Conservation (phyloP, 2,797 vertebrate genomes). For the Salarias fasciatus region DNA sequence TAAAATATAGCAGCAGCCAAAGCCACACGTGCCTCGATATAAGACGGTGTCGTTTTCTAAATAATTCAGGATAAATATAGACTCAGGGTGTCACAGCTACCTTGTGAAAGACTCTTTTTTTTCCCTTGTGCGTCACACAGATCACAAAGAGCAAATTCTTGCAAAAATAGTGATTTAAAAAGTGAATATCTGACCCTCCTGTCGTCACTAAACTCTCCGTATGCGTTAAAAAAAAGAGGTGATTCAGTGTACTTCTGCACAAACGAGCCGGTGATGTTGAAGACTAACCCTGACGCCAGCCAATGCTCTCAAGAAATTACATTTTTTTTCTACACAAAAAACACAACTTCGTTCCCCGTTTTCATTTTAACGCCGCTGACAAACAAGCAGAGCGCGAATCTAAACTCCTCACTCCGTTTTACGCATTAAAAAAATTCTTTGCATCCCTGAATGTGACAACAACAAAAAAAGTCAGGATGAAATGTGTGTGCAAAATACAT, state of each 20-base stretch:
- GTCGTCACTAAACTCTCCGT: slow-evolving; percentile 7
- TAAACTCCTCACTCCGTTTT: slow-evolving; percentile 9
- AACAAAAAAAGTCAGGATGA: slow-evolving; percentile 28
- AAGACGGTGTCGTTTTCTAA: slow-evolving; percentile 52
- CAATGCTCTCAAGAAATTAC: neutral
- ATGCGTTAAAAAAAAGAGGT: neutral
- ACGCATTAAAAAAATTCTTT: slow-evolving; percentile 10
- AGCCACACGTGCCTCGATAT: slow-evolving; percentile 61
- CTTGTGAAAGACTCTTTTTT: slow-evolving; percentile 47
- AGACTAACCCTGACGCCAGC: slow-evolving; percentile 9
- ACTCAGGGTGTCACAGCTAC: slow-evolving; percentile 32
- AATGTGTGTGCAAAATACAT: slow-evolving; percentile 53
- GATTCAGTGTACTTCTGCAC: slow-evolving; percentile 12
- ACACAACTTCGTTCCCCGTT: neutral
- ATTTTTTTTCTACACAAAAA: slow-evolving; percentile 4
- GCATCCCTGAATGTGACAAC: slow-evolving; percentile 64
- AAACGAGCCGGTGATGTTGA: too few species aligned
- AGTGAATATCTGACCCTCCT: slow-evolving; percentile 5
- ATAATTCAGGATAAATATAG: slow-evolving; percentile 56
- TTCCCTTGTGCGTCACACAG: slow-evolving; percentile 57
- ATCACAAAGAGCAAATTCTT: slow-evolving; percentile 49
- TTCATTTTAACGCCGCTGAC: slow-evolving; percentile 12
- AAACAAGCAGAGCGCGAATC: slow-evolving; percentile 1
- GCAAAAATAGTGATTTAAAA: slow-evolving; percentile 29
- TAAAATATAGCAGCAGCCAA: slow-evolving; percentile 79